Evolutionary conservation across 2,113 vertebrate genomes (phyloP).

Genomic region (Ursus arctos): DNA sequence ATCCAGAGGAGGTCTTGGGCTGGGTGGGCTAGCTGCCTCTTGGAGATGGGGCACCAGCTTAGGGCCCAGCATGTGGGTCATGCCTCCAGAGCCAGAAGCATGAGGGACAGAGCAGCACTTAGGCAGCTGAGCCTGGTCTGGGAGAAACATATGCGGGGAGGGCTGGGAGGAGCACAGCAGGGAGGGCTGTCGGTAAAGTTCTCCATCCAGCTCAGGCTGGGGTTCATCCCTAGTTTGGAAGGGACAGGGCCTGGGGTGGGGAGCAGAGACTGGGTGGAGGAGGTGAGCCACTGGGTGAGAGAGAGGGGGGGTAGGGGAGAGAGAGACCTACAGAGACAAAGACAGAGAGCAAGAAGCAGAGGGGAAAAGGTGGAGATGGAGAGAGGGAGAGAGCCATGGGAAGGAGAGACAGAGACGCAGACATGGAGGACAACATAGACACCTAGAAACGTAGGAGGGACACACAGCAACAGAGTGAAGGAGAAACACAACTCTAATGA

Average conservation of each 20-base stretch:
- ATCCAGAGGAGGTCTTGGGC: too few relatives aligned
- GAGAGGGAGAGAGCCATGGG: not conserved
- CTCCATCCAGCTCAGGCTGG: not conserved
- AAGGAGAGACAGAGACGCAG: not conserved
- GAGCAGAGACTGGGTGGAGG: not conserved
- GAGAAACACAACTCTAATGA: not conserved
- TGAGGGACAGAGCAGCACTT: not conserved
- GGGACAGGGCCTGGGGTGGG: not conserved
- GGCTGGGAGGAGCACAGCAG: not conserved
- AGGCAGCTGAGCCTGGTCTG: not conserved
- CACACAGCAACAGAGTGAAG: not conserved
- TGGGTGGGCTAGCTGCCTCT: not conserved
- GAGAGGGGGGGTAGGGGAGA: not conserved
- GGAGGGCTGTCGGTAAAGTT: not conserved
- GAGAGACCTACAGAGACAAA: not conserved
- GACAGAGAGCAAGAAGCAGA: not conserved
- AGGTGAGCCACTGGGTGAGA: not conserved
- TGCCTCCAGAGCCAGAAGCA: not conserved
- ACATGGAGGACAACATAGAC: not conserved
- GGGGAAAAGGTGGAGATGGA: too few relatives aligned
- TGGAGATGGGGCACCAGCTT: not conserved
- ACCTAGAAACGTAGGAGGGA: not conserved
- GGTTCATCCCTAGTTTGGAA: not conserved
- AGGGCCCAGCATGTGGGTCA: not conserved
- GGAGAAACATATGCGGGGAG: not conserved